Evolutionary conservation across 2,113 vertebrate species (phyloP).

Genomic region (Corythornis vintsioides): DNA sequence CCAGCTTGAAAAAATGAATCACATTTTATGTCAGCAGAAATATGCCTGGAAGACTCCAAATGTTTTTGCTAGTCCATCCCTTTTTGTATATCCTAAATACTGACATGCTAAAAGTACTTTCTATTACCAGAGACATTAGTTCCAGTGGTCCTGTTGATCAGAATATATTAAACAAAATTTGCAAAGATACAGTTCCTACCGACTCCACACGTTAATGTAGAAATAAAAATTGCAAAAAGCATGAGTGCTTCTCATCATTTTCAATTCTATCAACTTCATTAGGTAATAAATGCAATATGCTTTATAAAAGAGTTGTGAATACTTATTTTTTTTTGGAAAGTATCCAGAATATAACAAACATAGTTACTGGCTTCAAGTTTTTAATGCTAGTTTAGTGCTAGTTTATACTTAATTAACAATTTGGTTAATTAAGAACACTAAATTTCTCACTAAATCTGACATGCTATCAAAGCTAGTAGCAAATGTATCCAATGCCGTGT

Average conservation of each 20-base stretch:
- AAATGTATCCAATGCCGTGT: neutral
- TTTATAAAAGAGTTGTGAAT: neutral
- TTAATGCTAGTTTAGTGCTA: neutral
- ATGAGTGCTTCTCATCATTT: neutral
- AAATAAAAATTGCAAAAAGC: neutral
- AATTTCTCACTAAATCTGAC: neutral
- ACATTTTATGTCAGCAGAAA: neutral
- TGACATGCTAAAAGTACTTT: neutral
- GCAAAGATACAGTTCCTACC: fast-evolving
- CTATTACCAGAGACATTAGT: neutral
- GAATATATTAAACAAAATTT: neutral
- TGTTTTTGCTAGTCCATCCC: neutral
- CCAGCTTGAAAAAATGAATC: neutral
- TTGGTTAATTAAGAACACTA: neutral
- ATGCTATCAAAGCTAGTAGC: neutral
- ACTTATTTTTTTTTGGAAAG: neutral
- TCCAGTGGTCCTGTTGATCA: neutral
- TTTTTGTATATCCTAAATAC: neutral
- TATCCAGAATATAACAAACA: neutral
- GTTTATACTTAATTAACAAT: neutral
- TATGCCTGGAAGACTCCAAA: neutral
- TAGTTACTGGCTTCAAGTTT: neutral
- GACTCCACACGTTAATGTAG: neutral
- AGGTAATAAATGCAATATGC: neutral
- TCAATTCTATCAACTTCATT: neutral